Evolutionary conservation across 2,888 invertebrate species (phyloP).

Genomic region (Glaucopsyche alexis): DNA sequence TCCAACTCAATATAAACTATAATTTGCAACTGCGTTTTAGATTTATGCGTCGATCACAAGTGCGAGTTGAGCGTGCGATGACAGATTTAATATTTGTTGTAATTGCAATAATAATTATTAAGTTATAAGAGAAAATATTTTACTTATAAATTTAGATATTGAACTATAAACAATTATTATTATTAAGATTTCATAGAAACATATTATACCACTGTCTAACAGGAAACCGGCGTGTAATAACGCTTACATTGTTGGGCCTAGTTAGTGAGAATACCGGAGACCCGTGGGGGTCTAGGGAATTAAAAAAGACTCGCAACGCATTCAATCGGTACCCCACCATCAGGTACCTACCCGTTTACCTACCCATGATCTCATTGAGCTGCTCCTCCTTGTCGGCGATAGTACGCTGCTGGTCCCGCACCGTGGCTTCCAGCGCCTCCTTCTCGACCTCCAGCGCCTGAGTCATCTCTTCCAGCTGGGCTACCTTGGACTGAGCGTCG

Average conservation of each 20-base stretch:
- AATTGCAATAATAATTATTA: too few species aligned
- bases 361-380: conserved; percentile 66
- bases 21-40: conserved; percentile 31
- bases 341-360: not conserved
- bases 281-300: too few species aligned
- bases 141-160: too few species aligned
- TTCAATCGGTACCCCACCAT: not conserved
- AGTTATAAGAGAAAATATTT: too few species aligned
- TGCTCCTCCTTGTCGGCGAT: conserved; percentile 66
- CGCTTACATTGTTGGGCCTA: too few species aligned
- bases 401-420: conserved; percentile 79
- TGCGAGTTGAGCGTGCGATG: not conserved
- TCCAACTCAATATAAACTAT: conserved; percentile 20
- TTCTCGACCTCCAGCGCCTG: conserved; percentile 81
- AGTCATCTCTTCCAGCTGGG: conserved; percentile 65
- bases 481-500: conserved; percentile 58
- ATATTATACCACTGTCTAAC: too few species aligned
- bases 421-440: conserved; percentile 83
- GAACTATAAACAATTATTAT: too few species aligned
- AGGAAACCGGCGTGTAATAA: too few species aligned
- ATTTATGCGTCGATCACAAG: conserved; percentile 33
- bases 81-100: not conserved
- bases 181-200: too few species aligned
- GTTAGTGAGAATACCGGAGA: too few species aligned
- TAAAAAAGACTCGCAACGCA: too few species aligned